Conservation (phyloP, 1,140 invertebrate species). For the Trichomalopsis sarcophagae region DNA sequence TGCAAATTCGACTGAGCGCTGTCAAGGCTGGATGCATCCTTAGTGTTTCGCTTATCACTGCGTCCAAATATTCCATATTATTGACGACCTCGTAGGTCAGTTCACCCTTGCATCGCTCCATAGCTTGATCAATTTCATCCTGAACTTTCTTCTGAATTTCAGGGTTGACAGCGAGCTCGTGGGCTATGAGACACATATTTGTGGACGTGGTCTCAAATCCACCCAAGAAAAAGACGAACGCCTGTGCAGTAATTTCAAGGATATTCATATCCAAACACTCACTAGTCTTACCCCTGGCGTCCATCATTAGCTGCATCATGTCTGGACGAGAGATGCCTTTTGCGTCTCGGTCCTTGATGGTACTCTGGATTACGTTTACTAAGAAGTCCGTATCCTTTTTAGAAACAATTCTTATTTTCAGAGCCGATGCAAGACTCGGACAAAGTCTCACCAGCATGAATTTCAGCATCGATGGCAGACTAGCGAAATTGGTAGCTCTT, state of each 20-base stretch:
- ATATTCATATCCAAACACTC: slow-evolving; percentile 43
- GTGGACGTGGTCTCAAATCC: slow-evolving; percentile 78
- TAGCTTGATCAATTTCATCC: slow-evolving; percentile 75
- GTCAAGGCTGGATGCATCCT: slow-evolving; percentile 76
- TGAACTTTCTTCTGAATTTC: slow-evolving; percentile 62
- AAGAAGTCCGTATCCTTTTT: slow-evolving; percentile 59
- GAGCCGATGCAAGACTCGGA: slow-evolving; percentile 28
- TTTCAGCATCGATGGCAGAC: slow-evolving; percentile 11
- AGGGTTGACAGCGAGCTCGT: slow-evolving; percentile 7
- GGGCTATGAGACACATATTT: slow-evolving; percentile 70
- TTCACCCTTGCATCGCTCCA: slow-evolving; percentile 57
- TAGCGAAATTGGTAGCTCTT: slow-evolving; percentile 64
- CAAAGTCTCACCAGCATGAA: not conserved
- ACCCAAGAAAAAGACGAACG: slow-evolving; percentile 64
- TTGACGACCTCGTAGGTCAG: slow-evolving; percentile 71
- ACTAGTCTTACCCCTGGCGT: slow-evolving; percentile 63
- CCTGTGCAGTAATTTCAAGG: slow-evolving; percentile 56
- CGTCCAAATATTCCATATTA: slow-evolving; percentile 74
- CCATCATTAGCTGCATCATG: slow-evolving; percentile 76
- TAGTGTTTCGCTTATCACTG: slow-evolving; percentile 76
- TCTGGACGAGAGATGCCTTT: slow-evolving; percentile 72
- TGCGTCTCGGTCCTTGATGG: slow-evolving; percentile 72
- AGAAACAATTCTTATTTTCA: slow-evolving; percentile 41
- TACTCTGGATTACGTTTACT: slow-evolving; percentile 66
- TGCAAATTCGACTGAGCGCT: slow-evolving; percentile 73